Percentiles rank a stretch among this genome's conserved stretches.
Conservation (phyloP, 2,888 invertebrate species). For the Diarsia dahlii region DNA sequence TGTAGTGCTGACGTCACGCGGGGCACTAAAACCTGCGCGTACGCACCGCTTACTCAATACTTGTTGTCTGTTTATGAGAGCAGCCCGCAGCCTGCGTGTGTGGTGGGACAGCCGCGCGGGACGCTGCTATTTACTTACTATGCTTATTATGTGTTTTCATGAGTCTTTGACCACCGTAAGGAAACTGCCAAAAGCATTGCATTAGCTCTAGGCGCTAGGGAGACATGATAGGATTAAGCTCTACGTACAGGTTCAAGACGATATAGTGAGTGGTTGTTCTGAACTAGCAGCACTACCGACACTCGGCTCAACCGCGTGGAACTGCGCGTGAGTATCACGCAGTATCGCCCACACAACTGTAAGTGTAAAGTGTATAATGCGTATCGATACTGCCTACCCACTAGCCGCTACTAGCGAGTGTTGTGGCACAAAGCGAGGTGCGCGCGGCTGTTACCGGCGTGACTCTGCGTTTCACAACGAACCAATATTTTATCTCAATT, state of each 20-base stretch:
- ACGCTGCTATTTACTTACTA: not conserved
- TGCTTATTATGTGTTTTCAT: not conserved
- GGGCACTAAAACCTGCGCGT: conserved; percentile 46
- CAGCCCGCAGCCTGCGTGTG: not conserved
- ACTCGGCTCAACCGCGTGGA: not conserved
- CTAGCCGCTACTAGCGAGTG: not conserved
- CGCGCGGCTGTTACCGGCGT: conserved; percentile 52
- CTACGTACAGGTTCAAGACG: not conserved
- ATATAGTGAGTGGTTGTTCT: not conserved
- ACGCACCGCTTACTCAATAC: conserved; percentile 44
- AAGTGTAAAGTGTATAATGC: not conserved
- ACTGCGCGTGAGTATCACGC: not conserved
- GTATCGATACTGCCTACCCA: conserved; percentile 1
- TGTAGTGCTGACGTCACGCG: conserved; percentile 55
- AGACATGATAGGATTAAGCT: not conserved
- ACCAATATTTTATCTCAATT: conserved; percentile 66
- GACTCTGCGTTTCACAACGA: conserved; percentile 62
- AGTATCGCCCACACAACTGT: not conserved
- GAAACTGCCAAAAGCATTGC: not conserved
- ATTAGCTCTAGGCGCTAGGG: not conserved
- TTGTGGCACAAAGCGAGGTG: conserved; percentile 45
- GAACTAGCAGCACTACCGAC: not conserved
- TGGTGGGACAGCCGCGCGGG: not conserved
- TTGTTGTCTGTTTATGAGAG: conserved; percentile 46
- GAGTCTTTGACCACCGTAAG: not conserved